Evolutionary conservation across 2,888 invertebrate species (phyloP).

Genomic region (Busseola fusca): DNA sequence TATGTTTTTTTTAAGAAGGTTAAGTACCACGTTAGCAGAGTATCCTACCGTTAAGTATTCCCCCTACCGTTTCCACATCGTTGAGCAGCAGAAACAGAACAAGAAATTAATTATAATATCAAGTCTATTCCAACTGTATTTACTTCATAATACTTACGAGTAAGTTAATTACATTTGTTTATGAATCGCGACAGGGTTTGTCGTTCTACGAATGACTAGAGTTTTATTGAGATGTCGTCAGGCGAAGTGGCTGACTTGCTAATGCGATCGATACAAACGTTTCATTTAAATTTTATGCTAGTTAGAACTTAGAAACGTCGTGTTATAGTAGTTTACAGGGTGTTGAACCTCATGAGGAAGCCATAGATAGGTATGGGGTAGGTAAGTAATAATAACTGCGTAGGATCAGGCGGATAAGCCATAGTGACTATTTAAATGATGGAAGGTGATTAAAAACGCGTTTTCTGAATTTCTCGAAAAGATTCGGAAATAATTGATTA

Average conservation of each 20-base stretch:
- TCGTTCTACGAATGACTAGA: conserved; percentile 2
- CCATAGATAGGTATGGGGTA: not conserved
- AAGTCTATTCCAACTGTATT: conserved; percentile 24
- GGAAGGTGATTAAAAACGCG: not conserved
- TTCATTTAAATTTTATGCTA: conserved; percentile 4
- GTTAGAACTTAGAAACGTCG: conserved; percentile 6
- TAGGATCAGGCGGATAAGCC: no score
- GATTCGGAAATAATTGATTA: not conserved
- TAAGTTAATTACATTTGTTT: conserved; percentile 8
- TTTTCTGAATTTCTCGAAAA: not conserved
- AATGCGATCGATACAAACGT: conserved; percentile 8
- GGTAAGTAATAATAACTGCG: not conserved
- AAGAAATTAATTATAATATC: conserved; percentile 25
- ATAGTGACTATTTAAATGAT: not conserved
- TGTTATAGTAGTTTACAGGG: not conserved
- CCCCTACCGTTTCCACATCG: conserved; percentile 48
- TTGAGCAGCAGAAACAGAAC: conserved; percentile 44
- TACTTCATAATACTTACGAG: not conserved
- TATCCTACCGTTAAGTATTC: conserved; percentile 33
- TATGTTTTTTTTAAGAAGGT: not conserved
- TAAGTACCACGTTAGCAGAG: not conserved
- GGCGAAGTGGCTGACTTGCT: not conserved
- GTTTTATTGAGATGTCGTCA: conserved; percentile 15
- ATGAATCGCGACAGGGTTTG: conserved; percentile 11
- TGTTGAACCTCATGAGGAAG: not conserved